Evolutionary conservation across 2,888 invertebrate genomes (phyloP).

Genomic region (Cephus pulcher): DNA sequence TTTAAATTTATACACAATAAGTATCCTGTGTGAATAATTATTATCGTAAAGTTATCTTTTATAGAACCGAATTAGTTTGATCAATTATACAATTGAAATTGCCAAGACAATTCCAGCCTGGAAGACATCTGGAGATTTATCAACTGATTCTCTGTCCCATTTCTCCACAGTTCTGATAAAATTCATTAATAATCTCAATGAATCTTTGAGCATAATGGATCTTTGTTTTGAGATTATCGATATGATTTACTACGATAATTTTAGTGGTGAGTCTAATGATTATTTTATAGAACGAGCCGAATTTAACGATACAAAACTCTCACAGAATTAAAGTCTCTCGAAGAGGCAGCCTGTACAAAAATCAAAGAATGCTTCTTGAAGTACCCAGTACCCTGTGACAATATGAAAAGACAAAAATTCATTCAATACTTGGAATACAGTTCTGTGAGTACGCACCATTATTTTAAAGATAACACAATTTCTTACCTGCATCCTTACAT

Average conservation of each 20-base stretch:
- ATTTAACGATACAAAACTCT: not conserved
- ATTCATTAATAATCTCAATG: constrained; percentile 31
- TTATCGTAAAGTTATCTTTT: constrained; percentile 12
- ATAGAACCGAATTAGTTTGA: constrained; percentile 39
- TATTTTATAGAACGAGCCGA: not conserved
- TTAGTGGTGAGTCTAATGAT: constrained; percentile 39
- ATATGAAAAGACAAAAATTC: constrained; percentile 36
- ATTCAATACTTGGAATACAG: constrained; percentile 42
- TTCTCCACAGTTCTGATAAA: constrained; percentile 33
- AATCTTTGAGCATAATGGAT: constrained; percentile 33
- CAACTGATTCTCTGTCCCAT: constrained; percentile 23
- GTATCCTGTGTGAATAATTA: not conserved
- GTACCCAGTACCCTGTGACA: constrained; percentile 41
- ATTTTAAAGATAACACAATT: not conserved
- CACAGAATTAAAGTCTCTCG: constrained; percentile 10
- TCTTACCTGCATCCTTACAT: not conserved
- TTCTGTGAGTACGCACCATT: constrained; percentile 32
- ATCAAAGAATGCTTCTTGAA: constrained; percentile 43
- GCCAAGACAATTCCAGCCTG: constrained; percentile 47
- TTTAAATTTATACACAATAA: not conserved
- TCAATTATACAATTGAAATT: constrained; percentile 45
- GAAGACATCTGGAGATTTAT: constrained; percentile 37
- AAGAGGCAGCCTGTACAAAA: constrained; percentile 43
- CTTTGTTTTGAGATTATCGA: constrained; percentile 52
- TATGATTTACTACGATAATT: constrained; percentile 32